These are phyloP conservation scores for Drosophila mercatorum DNA, from an alignment of 2,888 invertebrate species.

Conservation along the genomic window DNA sequence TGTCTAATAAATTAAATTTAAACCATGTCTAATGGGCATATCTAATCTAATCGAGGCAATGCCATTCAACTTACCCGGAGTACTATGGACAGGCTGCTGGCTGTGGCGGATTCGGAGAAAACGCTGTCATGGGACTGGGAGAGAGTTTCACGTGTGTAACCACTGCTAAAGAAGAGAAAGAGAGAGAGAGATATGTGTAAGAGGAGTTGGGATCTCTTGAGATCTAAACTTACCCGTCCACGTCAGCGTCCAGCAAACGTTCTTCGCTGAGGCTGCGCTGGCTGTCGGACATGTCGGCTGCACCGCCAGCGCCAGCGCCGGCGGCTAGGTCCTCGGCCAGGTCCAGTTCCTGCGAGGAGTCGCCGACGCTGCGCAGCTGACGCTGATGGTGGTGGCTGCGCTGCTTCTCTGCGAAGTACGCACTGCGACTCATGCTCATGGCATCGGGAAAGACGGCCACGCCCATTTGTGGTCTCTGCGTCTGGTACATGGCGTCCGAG, in stretches of 20 bases:
- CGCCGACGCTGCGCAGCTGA: slow-evolving; percentile 77
- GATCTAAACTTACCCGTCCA: slow-evolving; percentile 69
- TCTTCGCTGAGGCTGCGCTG: slow-evolving; percentile 84
- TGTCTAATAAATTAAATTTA: slow-evolving; percentile 1
- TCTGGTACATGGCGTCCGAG: slow-evolving; percentile 55
- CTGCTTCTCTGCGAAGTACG: slow-evolving; percentile 72
- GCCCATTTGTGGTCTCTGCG: slow-evolving; percentile 74
- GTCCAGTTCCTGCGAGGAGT: slow-evolving; percentile 80
- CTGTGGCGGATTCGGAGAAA: slow-evolving; percentile 88
- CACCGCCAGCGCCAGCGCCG: slow-evolving; percentile 43
- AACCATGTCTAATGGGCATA: not conserved
- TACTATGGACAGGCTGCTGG: slow-evolving; percentile 84
- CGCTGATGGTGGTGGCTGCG: slow-evolving; percentile 62
- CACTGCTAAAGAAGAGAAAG: slow-evolving; percentile 62
- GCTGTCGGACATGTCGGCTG: slow-evolving; percentile 83
- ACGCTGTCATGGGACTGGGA: slow-evolving; percentile 96
- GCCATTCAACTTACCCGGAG: slow-evolving; percentile 81
- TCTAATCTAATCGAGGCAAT: not conserved
- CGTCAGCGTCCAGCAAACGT: slow-evolving; percentile 70
- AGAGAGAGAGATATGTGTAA: not conserved
- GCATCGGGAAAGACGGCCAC: slow-evolving; percentile 78
- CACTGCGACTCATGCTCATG: slow-evolving; percentile 66
- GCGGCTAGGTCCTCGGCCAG: slow-evolving; percentile 57
- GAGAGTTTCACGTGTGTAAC: slow-evolving; percentile 86
- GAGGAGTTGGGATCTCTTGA: not conserved